phyloP scores from a whole-genome alignment of 1,140 invertebrate genomes.

The Temnothorax nylanderi region DNA sequence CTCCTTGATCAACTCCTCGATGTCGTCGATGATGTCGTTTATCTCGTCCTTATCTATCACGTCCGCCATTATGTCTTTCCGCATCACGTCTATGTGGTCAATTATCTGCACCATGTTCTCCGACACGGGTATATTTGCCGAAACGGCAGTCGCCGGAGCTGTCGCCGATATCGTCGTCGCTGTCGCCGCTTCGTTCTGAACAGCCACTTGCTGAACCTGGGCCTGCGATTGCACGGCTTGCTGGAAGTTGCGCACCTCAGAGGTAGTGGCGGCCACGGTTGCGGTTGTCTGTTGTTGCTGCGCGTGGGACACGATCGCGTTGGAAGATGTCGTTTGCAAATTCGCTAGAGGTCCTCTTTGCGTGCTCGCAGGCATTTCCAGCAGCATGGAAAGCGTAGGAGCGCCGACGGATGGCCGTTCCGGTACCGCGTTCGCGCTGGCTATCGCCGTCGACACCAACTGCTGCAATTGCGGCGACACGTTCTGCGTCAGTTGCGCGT shows the following conservation, averaged over 20 bases:
- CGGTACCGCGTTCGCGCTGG: constrained; percentile 73
- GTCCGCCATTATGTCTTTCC: constrained; percentile 82
- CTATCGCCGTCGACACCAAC: constrained; percentile 81
- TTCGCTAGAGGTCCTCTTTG: constrained; percentile 76
- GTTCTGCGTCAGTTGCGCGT: constrained; percentile 72
- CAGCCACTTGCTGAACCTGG: constrained; percentile 45
- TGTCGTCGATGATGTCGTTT: constrained; percentile 85
- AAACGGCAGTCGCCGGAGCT: constrained; percentile 4
- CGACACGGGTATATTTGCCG: constrained; percentile 73
- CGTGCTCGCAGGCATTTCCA: constrained; percentile 85
- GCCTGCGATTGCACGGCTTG: constrained; percentile 49
- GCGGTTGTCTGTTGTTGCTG: constrained; percentile 48
- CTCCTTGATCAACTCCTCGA: constrained; percentile 84
- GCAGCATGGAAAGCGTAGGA: constrained; percentile 88
- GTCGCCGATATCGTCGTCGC: not conserved
- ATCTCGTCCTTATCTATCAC: constrained; percentile 85
- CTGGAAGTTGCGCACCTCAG: constrained; percentile 35
- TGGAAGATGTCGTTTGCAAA: constrained; percentile 56
- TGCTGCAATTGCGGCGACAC: constrained; percentile 84
- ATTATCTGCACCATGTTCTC: constrained; percentile 83
- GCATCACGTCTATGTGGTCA: constrained; percentile 83
- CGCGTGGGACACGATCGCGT: not conserved
- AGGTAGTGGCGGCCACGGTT: not conserved
- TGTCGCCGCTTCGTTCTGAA: constrained; percentile 48
- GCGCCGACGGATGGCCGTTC: constrained; percentile 88